A percentile compares a stretch with the other conserved stretches of the same genome.
phyloP scores from a whole-genome alignment of 2,888 invertebrate species.

The Rhagonycha fulva region DNA sequence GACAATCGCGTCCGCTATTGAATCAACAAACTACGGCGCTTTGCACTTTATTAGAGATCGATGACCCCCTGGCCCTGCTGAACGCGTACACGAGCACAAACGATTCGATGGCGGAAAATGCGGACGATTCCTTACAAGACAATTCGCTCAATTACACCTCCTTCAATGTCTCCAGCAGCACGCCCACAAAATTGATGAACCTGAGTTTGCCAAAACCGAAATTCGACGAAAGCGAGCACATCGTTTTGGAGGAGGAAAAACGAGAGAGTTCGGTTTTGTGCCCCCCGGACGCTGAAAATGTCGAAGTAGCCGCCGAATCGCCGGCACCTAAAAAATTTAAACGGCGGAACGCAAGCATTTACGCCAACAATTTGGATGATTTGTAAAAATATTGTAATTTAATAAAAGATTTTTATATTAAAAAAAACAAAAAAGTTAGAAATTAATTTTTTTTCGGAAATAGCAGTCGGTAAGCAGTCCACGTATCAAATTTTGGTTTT shows the following conservation, averaged over 20 bases:
- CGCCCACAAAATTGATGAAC: conserved; percentile 14
- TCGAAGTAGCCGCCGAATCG: conserved; percentile 13
- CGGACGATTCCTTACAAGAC: neutral
- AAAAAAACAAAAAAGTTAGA: neutral
- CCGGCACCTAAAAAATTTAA: conserved; percentile 51
- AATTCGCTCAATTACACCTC: conserved; percentile 12
- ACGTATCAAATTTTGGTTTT: no score
- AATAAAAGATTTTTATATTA: neutral
- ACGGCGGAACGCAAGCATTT: conserved; percentile 54
- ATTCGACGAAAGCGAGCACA: conserved; percentile 3
- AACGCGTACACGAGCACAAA: conserved; percentile 39
- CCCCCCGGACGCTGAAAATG: conserved; percentile 1
- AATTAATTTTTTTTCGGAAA: no score
- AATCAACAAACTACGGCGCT: conserved; percentile 73
- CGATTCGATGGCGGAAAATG: conserved; percentile 1
- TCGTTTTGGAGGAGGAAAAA: neutral
- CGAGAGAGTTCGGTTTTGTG: neutral
- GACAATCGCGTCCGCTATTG: conserved; percentile 59
- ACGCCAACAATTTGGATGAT: conserved; percentile 27
- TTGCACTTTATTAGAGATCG: conserved; percentile 72
- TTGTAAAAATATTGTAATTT: neutral
- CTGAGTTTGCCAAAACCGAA: conserved; percentile 45
- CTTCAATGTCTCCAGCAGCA: neutral
- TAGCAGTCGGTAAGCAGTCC: no score
- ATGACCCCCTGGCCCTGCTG: conserved; percentile 77